Conservation (phyloP, 92 coral and sea anemone genomes). For the Montipora capitata region DNA sequence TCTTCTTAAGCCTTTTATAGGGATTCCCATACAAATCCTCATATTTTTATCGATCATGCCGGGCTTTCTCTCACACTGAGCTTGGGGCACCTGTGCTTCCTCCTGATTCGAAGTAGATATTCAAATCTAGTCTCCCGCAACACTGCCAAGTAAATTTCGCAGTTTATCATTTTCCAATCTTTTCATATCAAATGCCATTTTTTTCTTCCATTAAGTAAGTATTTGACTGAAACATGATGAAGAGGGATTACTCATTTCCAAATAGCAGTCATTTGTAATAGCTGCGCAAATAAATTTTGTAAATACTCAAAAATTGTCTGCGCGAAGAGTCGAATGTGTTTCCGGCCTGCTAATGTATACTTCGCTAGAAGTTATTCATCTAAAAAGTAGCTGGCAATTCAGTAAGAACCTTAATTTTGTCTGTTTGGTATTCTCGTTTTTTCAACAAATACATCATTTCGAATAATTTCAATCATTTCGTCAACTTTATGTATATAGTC, state of each 20-base stretch:
- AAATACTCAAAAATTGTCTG: background rate
- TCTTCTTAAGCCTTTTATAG: too few relatives aligned
- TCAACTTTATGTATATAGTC: background rate
- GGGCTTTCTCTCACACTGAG: too few relatives aligned
- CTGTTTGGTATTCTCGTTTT: too few relatives aligned
- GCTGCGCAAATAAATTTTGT: background rate
- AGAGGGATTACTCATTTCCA: background rate
- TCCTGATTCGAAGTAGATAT: background rate
- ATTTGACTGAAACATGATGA: background rate
- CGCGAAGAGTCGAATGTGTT: background rate
- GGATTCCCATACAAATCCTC: too few relatives aligned
- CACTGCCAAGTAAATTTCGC: background rate
- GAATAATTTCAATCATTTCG: background rate
- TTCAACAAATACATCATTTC: too few relatives aligned
- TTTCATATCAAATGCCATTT: background rate
- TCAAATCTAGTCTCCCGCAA: too few relatives aligned
- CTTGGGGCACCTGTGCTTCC: background rate
- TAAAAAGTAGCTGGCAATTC: too few relatives aligned
- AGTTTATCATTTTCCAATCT: background rate
- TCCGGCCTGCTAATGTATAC: background rate
- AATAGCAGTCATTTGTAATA: background rate
- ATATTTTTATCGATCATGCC: too few relatives aligned
- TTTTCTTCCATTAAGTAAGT: background rate
- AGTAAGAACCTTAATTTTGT: too few relatives aligned
- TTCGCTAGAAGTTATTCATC: background rate